Evolutionary conservation across 2,888 invertebrate species (phyloP).

Genomic region (Imbricaverruca yamaguchii): DNA sequence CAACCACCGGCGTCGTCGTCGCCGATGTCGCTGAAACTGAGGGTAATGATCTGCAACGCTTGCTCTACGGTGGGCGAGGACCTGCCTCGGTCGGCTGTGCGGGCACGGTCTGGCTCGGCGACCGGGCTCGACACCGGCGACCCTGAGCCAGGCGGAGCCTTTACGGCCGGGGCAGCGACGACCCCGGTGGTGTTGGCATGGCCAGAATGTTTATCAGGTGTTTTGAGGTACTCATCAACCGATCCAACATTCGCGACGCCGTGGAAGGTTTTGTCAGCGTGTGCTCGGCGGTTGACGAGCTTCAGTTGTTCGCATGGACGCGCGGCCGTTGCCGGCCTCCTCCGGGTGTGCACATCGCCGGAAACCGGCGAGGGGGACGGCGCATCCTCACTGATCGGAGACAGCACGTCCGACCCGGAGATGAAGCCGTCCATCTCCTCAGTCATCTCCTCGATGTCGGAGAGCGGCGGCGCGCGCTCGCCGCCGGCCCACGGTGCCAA

Average conservation of each 20-base stretch:
- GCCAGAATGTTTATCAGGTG: neutral
- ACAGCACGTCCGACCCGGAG: neutral
- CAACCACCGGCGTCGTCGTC: neutral
- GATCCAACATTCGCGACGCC: neutral
- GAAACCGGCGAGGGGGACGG: neutral
- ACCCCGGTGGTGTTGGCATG: too few relatives aligned
- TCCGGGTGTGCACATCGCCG: neutral
- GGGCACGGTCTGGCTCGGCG: neutral
- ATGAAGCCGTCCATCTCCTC: conserved; percentile 15
- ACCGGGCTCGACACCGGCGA: neutral
- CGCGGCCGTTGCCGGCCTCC: neutral
- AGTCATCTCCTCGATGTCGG: conserved; percentile 6
- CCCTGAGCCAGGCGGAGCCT: neutral
- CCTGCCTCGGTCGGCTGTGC: neutral
- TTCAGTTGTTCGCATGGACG: neutral
- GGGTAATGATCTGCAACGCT: neutral
- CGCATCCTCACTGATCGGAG: neutral
- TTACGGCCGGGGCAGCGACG: too few relatives aligned
- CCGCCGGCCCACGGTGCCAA: too few relatives aligned
- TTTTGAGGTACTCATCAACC: neutral
- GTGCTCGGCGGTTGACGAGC: neutral
- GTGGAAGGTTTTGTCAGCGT: neutral
- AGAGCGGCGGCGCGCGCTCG: neutral
- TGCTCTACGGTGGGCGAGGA: neutral
- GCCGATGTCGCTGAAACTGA: neutral